These are phyloP conservation scores for Escarpia spicata DNA, from an alignment of 2,888 invertebrate genomes.

Conservation along the genomic window DNA sequence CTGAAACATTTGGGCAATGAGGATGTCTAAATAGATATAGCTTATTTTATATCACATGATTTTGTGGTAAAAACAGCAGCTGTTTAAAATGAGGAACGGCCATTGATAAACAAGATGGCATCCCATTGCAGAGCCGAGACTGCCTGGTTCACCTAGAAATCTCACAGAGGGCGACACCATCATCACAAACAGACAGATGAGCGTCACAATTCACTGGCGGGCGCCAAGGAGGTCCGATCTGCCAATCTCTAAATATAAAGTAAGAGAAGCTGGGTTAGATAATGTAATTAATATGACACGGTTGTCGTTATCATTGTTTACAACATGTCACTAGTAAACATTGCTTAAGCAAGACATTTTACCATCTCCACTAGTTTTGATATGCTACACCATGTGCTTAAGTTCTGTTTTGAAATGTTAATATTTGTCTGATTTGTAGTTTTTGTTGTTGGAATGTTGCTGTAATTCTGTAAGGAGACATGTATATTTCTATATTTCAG, in stretches of 20 bases:
- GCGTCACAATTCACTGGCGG: constrained; percentile 57
- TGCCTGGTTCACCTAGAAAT: constrained; percentile 57
- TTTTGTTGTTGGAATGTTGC: not conserved
- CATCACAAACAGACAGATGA: constrained; percentile 52
- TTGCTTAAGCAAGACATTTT: not conserved
- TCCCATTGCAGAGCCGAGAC: constrained; percentile 50
- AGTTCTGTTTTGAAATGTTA: not conserved
- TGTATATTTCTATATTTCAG: not conserved
- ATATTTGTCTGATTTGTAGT: not conserved
- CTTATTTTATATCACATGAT: no score
- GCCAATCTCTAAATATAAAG: constrained; percentile 56
- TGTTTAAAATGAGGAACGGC: not conserved
- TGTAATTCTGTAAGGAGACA: not conserved
- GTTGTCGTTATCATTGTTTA: no score
- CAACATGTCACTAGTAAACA: no score
- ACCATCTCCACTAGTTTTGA: not conserved
- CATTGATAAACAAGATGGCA: not conserved
- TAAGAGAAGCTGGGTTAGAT: constrained; percentile 33
- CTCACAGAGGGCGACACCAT: constrained; percentile 54
- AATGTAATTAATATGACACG: not conserved
- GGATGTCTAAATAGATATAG: no score
- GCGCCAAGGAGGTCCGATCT: constrained; percentile 56
- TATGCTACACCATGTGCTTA: not conserved
- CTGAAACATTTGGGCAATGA: no score
- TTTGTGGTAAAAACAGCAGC: no score